Base-by-base conservation (phyloP, 92 coral and sea anemone species). In the Phenganax subtilis region DNA sequence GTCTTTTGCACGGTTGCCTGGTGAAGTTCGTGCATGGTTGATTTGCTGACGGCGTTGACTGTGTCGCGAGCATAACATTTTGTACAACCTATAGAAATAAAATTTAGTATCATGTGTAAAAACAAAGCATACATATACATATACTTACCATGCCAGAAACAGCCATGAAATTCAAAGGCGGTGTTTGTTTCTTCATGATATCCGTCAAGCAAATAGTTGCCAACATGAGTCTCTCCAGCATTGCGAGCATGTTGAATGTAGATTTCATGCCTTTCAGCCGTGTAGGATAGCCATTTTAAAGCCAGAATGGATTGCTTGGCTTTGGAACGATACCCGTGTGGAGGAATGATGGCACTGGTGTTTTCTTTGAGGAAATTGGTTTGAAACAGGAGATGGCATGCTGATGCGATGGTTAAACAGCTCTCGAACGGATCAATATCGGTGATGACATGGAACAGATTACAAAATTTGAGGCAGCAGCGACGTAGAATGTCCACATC, bases 221-320 rank as follows among this genome's bases (percentile, higher is more conserved):
- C 87, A 6, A 89, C 75, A 10, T 74, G 73, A 6, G 60, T 69
- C 60, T 89, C 88, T 0, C 89, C 89, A 0, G 62, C 55, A 37
- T 86, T 84, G 0, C 86, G 66, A 0, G 87, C 89, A 54, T 87
- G 87, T 44, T 67, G 57, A 25, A 87, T 85, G 8, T 62, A 64
- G 3, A 80, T 15, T 0, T 55, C 77, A 6, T 52, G 25, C 14
- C 3, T 52, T 9, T 85, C 75, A 0, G 57, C 71, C 9, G 15
- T 12, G 44, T 65, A 85, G 0, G 81, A 30, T 11, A 89, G 10
- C 91, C 89, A 89, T 73, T 84, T 37, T 37, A 37, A 4, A 37
- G 47, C 47, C 47, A 37, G 47, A 37, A 37, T 37, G 47, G 47
- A 37, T 4, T 37, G 47, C 4, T 37, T 37, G 4, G 47, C 47